phyloP scores from a whole-genome alignment of 1,140 invertebrate species.

The Meloidogyne hapla region DNA sequence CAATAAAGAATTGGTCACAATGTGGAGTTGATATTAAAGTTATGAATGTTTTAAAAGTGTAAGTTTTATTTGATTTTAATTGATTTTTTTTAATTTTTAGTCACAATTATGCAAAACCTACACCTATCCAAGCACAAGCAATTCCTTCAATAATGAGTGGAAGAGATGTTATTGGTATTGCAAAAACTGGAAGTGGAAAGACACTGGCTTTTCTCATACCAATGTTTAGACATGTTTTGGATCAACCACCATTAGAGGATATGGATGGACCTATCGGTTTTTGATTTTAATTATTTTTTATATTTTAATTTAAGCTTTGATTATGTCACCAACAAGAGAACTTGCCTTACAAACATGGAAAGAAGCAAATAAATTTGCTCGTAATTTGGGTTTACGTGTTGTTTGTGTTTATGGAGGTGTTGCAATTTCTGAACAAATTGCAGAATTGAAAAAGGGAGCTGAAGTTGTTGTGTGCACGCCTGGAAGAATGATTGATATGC shows the following conservation, averaged over 20 bases:
- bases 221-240: conserved; percentile 95
- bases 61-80: conserved; percentile 45
- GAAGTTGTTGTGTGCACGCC: conserved; percentile 99
- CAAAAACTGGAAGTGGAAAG: conserved; percentile 98
- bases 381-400: conserved; percentile 78
- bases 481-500: conserved; percentile 99
- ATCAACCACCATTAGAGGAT: conserved; percentile 86
- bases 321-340: conserved; percentile 97
- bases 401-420: conserved; percentile 99
- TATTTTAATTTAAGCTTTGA: conserved; percentile 69
- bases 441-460: conserved; percentile 91
- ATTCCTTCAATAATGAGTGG: conserved; percentile 97
- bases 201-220: conserved; percentile 95
- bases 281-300: conserved; percentile 16
- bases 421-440: conserved; percentile 93
- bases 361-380: conserved; percentile 92
- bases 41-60: conserved; percentile 89
- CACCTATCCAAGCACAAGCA: conserved; percentile 95
- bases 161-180: conserved; percentile 94
- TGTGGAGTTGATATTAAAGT: conserved; percentile 95
- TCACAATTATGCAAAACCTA: conserved; percentile 90
- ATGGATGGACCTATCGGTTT: conserved; percentile 89
- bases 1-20: conserved; percentile 95
- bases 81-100: conserved; percentile 42
- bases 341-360: conserved; percentile 97